These are phyloP conservation scores for Aphelenchoides fujianensis DNA, from an alignment of 1,140 invertebrate genomes.

Conservation along the genomic window DNA sequence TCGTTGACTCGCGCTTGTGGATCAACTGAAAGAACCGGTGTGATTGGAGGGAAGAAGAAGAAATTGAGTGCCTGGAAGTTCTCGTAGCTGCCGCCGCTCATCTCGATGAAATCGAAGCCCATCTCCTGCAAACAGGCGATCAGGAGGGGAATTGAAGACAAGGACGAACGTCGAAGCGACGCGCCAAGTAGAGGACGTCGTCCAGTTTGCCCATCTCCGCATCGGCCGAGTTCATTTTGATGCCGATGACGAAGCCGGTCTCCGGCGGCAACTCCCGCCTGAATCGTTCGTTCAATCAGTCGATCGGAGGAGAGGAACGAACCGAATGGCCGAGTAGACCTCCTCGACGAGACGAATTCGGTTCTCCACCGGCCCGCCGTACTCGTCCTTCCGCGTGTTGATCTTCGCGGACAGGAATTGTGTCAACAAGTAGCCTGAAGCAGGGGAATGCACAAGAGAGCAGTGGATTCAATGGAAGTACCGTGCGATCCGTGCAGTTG, in stretches of 20 bases:
- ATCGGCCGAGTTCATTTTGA: constrained; percentile 53
- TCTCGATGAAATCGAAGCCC: constrained; percentile 51
- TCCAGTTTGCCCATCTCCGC: constrained; percentile 23
- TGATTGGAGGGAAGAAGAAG: no score
- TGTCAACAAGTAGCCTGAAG: constrained; percentile 50
- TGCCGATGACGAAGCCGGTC: constrained; percentile 44
- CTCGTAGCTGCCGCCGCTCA: constrained; percentile 51
- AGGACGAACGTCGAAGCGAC: no score
- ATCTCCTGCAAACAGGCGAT: no score
- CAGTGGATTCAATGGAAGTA: no score
- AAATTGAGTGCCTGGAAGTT: no score
- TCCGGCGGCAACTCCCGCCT: constrained; percentile 17
- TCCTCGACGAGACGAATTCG: constrained; percentile 48
- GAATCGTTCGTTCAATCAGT: constrained; percentile 20
- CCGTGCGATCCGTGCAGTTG: no score
- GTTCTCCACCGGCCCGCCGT: constrained; percentile 49
- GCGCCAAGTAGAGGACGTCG: background rate
- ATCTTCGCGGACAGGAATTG: constrained; percentile 51
- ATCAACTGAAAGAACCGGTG: no score
- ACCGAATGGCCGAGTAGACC: constrained; percentile 47
- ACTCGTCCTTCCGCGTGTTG: constrained; percentile 51
- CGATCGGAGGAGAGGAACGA: background rate
- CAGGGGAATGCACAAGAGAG: no score
- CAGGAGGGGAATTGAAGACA: no score
- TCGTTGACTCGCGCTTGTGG: constrained; percentile 40